These are phyloP conservation scores for Sebastes flavidus DNA, from an alignment of 2,797 vertebrate genomes.

Conservation along the genomic window DNA sequence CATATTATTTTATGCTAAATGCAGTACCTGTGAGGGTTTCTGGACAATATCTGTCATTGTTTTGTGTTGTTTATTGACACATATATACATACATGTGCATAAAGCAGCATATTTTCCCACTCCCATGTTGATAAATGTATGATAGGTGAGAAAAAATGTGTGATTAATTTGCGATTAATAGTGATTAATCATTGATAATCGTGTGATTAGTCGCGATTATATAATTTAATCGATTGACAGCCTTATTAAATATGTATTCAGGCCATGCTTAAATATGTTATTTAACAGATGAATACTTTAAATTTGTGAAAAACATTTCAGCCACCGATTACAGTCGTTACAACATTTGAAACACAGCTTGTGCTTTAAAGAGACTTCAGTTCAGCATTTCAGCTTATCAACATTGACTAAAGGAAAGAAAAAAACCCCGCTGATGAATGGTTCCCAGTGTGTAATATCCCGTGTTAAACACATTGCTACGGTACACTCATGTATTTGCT, in stretches of 20 bases:
- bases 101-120: too few relatives aligned
- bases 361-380: background rate
- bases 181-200: too few relatives aligned
- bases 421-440: background rate
- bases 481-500: background rate
- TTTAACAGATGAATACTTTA: background rate
- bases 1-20: too few relatives aligned
- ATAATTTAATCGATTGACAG: too few relatives aligned
- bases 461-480: slow-evolving; percentile 6
- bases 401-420: slow-evolving; percentile 1
- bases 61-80: too few relatives aligned
- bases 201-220: too few relatives aligned
- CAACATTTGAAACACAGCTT: slow-evolving; percentile 7
- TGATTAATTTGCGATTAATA: too few relatives aligned
- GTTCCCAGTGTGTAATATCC: slow-evolving; percentile 7
- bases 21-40: too few relatives aligned
- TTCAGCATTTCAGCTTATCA: slow-evolving; percentile 22
- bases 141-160: too few relatives aligned
- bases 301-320: slow-evolving; percentile 2
- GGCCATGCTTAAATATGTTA: background rate
- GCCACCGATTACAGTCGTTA: background rate
- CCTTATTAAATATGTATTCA: background rate
- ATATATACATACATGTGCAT: too few relatives aligned
- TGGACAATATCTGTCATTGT: too few relatives aligned
- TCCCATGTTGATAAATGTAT: too few relatives aligned